Conservation (phyloP, 2,113 vertebrate genomes). For the Fulica atra region DNA sequence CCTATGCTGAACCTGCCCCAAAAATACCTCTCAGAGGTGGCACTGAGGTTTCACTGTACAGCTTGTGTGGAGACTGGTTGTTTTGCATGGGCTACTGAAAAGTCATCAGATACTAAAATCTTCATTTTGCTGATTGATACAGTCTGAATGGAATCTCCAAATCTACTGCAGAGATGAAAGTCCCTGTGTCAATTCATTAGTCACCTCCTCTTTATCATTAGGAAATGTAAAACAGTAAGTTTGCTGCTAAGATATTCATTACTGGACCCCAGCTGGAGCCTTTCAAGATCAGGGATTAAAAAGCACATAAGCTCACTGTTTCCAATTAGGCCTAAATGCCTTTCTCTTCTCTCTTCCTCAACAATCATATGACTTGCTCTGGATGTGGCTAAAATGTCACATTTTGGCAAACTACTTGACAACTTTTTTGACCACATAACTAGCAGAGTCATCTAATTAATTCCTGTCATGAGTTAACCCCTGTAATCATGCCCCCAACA, state of each 20-base stretch:
- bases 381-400: not conserved
- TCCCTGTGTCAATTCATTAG: not conserved
- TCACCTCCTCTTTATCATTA: not conserved
- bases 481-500: not conserved
- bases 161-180: not conserved
- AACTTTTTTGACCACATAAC: not conserved
- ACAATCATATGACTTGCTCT: not conserved
- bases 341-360: not conserved
- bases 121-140: not conserved
- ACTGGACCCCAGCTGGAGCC: not conserved
- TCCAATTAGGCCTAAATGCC: not conserved
- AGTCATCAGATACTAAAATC: not conserved
- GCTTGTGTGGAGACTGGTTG: not conserved
- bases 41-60: not conserved
- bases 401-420: not conserved
- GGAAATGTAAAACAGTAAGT: not conserved
- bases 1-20: not conserved
- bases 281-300: constrained; percentile 5
- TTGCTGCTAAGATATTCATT: not conserved
- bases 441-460: not conserved
- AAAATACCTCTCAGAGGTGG: not conserved
- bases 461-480: not conserved
- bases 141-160: not conserved
- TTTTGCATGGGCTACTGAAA: not conserved
- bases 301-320: not conserved